phyloP scores from a whole-genome alignment of 2,797 vertebrate species.

The Acanthurus leucopareius region DNA sequence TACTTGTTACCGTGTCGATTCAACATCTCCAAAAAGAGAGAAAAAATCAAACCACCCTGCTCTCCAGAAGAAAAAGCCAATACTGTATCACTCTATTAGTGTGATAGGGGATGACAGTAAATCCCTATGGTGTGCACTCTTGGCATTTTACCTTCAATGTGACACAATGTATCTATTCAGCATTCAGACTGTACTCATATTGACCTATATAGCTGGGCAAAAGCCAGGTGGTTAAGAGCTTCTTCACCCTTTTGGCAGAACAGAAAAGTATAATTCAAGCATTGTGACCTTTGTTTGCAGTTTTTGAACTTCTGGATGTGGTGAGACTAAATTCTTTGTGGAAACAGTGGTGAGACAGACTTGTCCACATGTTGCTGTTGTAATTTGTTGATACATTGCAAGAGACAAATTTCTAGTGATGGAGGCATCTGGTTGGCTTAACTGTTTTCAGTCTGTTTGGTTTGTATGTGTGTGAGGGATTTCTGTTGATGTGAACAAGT shows the following conservation, averaged over 20 bases:
- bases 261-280: slow-evolving; percentile 38
- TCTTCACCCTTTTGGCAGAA: slow-evolving; percentile 53
- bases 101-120: slow-evolving; percentile 70
- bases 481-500: slow-evolving; percentile 13
- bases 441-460: neutral
- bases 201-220: slow-evolving; percentile 69
- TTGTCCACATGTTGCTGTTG: slow-evolving; percentile 10
- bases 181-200: slow-evolving; percentile 66
- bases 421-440: neutral
- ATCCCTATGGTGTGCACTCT: slow-evolving; percentile 64
- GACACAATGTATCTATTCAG: slow-evolving; percentile 67
- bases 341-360: neutral
- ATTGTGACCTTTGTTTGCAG: slow-evolving; percentile 57
- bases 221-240: slow-evolving; percentile 69
- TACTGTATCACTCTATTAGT: slow-evolving; percentile 64
- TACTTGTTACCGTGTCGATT: slow-evolving; percentile 45
- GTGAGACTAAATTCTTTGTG: slow-evolving; percentile 12
- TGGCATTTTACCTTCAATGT: slow-evolving; percentile 74
- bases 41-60: slow-evolving; percentile 31
- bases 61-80: slow-evolving; percentile 58
- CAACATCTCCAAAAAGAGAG: slow-evolving; percentile 17
- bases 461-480: neutral
- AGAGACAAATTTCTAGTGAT: neutral
- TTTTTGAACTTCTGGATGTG: slow-evolving; percentile 27
- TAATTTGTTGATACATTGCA: neutral